These are phyloP conservation scores for Nomada goodeniana DNA, from an alignment of 2,888 invertebrate genomes.

Conservation along the genomic window DNA sequence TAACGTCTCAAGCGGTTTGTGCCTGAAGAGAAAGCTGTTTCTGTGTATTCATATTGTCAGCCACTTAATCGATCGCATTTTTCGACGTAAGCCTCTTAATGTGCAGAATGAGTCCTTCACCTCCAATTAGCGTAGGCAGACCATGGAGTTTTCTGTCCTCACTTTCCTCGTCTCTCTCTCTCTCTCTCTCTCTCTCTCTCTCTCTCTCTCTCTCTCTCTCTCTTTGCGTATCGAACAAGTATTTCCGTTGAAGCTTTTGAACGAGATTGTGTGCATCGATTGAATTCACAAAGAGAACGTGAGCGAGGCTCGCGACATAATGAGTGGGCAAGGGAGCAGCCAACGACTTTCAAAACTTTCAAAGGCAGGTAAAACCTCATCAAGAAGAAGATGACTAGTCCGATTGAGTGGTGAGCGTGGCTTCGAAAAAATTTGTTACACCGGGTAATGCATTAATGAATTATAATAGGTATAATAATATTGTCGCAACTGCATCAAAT, in stretches of 20 bases:
- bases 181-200: too few species aligned
- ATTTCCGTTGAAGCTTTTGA: slow-evolving; percentile 72
- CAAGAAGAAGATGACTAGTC: background rate
- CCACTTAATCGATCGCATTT: slow-evolving; percentile 65
- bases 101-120: slow-evolving; percentile 56
- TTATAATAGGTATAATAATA: too few species aligned
- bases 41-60: slow-evolving; percentile 52
- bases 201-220: background rate
- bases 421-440: background rate
- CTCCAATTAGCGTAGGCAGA: slow-evolving; percentile 58
- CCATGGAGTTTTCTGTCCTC: background rate
- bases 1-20: slow-evolving; percentile 30
- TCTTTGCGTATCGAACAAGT: slow-evolving; percentile 68
- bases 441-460: too few species aligned
- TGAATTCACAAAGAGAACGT: slow-evolving; percentile 71
- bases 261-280: slow-evolving; percentile 77
- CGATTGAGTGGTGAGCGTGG: background rate
- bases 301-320: slow-evolving; percentile 28
- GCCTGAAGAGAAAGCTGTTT: slow-evolving; percentile 31
- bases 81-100: slow-evolving; percentile 64
- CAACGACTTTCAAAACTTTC: slow-evolving; percentile 26
- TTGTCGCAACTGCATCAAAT: too few species aligned
- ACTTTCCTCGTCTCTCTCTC: too few species aligned
- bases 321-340: slow-evolving; percentile 16
- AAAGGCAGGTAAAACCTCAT: slow-evolving; percentile 22